Evolutionary conservation across 2,113 vertebrate genomes (phyloP), one percentile per base, ranked within the genome.

Genomic region (Camelus bactrianus): DNA sequence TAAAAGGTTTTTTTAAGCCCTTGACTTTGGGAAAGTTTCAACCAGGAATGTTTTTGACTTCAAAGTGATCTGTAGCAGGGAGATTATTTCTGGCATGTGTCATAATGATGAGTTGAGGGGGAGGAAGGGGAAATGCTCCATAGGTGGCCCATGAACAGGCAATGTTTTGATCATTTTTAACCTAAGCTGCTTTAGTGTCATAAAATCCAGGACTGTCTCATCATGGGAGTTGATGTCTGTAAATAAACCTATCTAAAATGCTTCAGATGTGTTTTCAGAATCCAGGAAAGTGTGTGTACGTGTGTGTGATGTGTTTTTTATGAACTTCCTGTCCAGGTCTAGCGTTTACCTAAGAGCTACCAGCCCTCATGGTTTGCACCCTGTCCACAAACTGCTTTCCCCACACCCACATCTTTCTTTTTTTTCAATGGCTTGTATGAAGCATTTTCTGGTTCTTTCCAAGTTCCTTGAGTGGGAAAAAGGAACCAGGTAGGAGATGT

Each of bases 61-160:
- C 88, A 97, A 95, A 97, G 91, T 88, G 73, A 70, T 94, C 89
- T 70, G 67, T 91, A 91, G 85, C 56, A 22, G 72, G 77, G 91
- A 80, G 89, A 97, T 95, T 83, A 88, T 93, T 97, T 98, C 91
- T 98, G 97, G 96, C 85, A 62, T 75, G 77, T 89, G 65, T 95
- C 93, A 76, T 46, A 58, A 54, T 48, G 93, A 84, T 80, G 77
- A 62, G 30, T 81, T 0, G 32, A 54, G 22, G 30, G 16, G 52
- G 6, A 32, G 50, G 75, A 38, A 79, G 30, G 65, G 84, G 64
- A 35, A n/a, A 8, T 1, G 32, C 30, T 83, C 88, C 13, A 7
- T 48, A 46, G 77, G 88, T 96, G 82, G 93, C 79, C 85, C 69
- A 1, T 8, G 77, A 72, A 62, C 1, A 30, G 46, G 38, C 28